phyloP scores from a whole-genome alignment of 2,797 vertebrate genomes.

The Malurus leucopterus region DNA sequence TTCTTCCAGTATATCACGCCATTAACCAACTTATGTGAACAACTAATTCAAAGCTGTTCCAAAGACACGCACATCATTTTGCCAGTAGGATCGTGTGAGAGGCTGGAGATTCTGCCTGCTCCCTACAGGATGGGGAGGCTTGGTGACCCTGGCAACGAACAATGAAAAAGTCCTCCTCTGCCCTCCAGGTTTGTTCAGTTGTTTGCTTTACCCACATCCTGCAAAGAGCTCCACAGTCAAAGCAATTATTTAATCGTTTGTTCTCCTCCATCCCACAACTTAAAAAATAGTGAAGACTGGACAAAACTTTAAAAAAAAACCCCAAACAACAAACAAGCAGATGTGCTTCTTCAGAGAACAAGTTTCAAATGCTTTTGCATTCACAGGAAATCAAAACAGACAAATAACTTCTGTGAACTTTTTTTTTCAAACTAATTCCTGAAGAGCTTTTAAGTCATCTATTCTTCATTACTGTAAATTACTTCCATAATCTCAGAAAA shows the following conservation, averaged over 20 bases:
- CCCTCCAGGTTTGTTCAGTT: neutral
- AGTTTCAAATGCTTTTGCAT: neutral
- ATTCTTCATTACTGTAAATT: slow-evolving; percentile 8
- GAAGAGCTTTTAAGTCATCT: slow-evolving; percentile 9
- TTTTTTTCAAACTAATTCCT: neutral
- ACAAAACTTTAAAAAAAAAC: neutral
- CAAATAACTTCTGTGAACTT: neutral
- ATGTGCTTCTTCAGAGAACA: neutral
- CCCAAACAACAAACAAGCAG: neutral
- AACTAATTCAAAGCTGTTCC: neutral
- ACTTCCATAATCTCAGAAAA: slow-evolving; percentile 48
- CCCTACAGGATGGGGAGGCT: neutral
- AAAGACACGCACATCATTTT: neutral
- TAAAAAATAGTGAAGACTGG: neutral
- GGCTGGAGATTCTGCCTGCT: neutral
- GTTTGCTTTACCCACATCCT: neutral
- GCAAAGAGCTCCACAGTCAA: neutral
- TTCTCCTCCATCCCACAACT: neutral
- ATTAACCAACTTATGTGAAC: neutral
- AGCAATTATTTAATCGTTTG: neutral
- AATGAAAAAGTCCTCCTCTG: neutral
- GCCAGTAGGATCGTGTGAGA: neutral
- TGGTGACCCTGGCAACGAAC: neutral
- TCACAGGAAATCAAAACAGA: neutral
- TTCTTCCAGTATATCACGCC: neutral